phyloP scores from a whole-genome alignment of 2,797 vertebrate species.

The Sebastes vulpes region DNA sequence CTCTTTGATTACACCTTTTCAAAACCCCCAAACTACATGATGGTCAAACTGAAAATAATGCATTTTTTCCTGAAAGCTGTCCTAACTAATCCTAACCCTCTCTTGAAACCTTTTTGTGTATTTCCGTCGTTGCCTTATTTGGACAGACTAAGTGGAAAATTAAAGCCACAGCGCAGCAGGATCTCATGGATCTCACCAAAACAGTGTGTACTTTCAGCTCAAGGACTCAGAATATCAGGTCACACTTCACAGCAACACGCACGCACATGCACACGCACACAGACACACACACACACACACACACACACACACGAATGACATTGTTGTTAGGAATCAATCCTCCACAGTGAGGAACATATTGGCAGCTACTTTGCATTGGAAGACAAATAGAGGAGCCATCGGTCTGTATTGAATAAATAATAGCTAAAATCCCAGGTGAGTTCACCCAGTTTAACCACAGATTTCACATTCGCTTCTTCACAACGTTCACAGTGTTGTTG shows the following conservation, averaged over 20 bases:
- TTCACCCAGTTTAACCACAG: constrained; percentile 54
- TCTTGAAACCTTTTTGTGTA: background rate
- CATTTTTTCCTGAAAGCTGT: background rate
- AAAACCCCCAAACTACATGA: background rate
- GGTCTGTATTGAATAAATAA: constrained; percentile 72
- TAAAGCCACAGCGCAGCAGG: background rate
- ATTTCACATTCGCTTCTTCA: constrained; percentile 16
- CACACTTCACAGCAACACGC: constrained; percentile 33
- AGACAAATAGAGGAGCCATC: constrained; percentile 65
- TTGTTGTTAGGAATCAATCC: constrained; percentile 61
- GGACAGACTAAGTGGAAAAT: background rate
- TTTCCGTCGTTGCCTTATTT: background rate
- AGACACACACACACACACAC: constrained; percentile 7
- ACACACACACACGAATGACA: background rate
- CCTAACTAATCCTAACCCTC: background rate
- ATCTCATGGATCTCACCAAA: constrained; percentile 20
- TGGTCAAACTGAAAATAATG: background rate
- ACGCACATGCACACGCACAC: background rate
- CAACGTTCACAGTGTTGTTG: constrained; percentile 22
- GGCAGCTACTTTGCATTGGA: constrained; percentile 72
- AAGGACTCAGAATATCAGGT: constrained; percentile 53
- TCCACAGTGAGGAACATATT: constrained; percentile 49
- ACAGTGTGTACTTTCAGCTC: constrained; percentile 38
- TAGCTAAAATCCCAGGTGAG: constrained; percentile 49
- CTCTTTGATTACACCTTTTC: background rate